Evolutionary conservation across 2,113 vertebrate species (phyloP).

Genomic region (Pagrus major): DNA sequence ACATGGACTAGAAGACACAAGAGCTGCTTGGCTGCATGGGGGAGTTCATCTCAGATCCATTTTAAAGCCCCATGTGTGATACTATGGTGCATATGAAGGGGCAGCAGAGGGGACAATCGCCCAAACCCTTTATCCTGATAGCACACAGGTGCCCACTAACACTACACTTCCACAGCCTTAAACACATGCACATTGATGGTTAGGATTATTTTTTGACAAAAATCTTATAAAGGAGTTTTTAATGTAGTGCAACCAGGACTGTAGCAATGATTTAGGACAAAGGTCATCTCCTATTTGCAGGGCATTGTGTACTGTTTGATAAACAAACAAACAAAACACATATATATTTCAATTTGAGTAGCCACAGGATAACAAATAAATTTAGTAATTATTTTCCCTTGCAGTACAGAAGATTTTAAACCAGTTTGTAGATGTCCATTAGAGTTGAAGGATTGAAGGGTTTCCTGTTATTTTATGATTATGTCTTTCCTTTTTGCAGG

Average conservation of each 20-base stretch:
- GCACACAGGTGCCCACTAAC: not conserved
- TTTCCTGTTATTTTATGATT: not conserved
- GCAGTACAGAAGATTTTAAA: not conserved
- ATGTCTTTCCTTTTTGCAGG: not conserved
- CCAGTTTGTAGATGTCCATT: not conserved
- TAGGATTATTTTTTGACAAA: not conserved
- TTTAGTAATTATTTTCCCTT: not conserved
- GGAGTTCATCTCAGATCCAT: conserved; percentile 60
- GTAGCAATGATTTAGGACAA: not conserved
- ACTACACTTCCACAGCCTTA: not conserved
- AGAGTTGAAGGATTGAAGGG: not conserved
- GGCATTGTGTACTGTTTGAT: not conserved
- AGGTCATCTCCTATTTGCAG: not conserved
- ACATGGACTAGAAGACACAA: conserved; percentile 33
- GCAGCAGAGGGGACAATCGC: not conserved
- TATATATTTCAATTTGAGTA: not conserved
- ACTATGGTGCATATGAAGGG: conserved; percentile 15
- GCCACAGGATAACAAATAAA: not conserved
- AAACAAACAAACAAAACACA: not conserved
- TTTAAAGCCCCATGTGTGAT: conserved; percentile 37
- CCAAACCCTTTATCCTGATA: conserved; percentile 4
- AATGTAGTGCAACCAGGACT: not conserved
- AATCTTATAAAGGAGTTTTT: not conserved
- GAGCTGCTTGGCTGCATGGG: conserved; percentile 31
- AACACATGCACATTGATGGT: not conserved